These are phyloP conservation scores for Oxygymnocypris stewartii DNA, from an alignment of 2,113 vertebrate species.

Conservation along the genomic window DNA sequence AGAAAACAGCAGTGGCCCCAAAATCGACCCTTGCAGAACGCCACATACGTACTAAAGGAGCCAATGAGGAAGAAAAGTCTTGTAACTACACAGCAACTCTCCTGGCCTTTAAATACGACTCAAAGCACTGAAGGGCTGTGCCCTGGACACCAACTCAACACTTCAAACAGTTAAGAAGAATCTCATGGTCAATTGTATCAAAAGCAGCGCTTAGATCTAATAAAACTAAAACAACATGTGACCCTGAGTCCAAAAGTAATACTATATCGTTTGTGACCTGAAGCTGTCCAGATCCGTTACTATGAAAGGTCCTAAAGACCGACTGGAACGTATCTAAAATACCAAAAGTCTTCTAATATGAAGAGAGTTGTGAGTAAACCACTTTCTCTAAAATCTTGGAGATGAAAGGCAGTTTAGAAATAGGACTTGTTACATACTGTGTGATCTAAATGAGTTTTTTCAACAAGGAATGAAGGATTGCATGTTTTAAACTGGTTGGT, in stretches of 20 bases:
- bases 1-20: background rate
- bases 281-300: background rate
- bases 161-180: too few relatives aligned
- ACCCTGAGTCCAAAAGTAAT: background rate
- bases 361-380: background rate
- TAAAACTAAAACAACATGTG: too few relatives aligned
- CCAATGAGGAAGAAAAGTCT: too few relatives aligned
- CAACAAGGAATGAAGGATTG: background rate
- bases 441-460: background rate
- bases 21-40: too few relatives aligned
- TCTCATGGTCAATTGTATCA: too few relatives aligned
- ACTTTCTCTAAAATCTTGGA: background rate
- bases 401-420: background rate
- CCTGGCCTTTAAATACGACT: too few relatives aligned
- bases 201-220: too few relatives aligned
- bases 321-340: background rate
- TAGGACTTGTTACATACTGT: background rate
- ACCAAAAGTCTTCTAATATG: background rate
- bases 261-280: background rate
- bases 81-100: too few relatives aligned
- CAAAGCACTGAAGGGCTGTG: too few relatives aligned
- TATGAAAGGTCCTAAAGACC: background rate
- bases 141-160: too few relatives aligned
- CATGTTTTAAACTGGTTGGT: background rate
- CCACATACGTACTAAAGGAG: too few relatives aligned